Conservation (phyloP, 2,113 vertebrate genomes). For the Sceloporus undulatus region DNA sequence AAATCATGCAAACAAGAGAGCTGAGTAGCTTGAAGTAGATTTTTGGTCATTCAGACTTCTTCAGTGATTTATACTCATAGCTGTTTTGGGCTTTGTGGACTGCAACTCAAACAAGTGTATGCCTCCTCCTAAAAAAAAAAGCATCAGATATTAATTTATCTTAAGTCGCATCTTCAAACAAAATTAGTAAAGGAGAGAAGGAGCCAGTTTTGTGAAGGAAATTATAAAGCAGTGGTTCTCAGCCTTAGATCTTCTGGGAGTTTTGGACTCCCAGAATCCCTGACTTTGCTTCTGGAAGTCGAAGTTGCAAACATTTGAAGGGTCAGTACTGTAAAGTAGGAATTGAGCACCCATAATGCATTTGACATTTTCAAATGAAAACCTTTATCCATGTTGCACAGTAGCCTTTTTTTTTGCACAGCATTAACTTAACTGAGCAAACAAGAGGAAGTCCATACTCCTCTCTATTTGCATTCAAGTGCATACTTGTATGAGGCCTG, state of each 20-base stretch:
- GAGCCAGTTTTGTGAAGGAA: background rate
- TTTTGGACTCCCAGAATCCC: too few species aligned
- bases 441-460: background rate
- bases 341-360: background rate
- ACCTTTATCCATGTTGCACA: background rate
- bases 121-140: too few species aligned
- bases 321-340: background rate
- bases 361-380: background rate
- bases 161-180: too few species aligned
- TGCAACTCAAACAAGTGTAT: background rate
- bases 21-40: background rate
- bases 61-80: background rate
- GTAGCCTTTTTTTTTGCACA: background rate
- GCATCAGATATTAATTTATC: too few species aligned
- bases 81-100: slow-evolving; percentile 4
- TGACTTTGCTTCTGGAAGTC: too few species aligned
- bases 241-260: too few species aligned
- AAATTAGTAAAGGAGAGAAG: background rate
- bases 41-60: background rate
- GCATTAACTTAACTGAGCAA: background rate
- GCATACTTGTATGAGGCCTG: background rate
- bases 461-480: background rate
- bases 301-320: too few species aligned
- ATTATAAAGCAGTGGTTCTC: background rate
- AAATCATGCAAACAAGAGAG: background rate